A percentile compares a stretch with the other conserved stretches of the same genome.
These are phyloP conservation scores for Acromyrmex echinatior DNA, from an alignment of 1,140 invertebrate genomes.

Conservation along the genomic window DNA sequence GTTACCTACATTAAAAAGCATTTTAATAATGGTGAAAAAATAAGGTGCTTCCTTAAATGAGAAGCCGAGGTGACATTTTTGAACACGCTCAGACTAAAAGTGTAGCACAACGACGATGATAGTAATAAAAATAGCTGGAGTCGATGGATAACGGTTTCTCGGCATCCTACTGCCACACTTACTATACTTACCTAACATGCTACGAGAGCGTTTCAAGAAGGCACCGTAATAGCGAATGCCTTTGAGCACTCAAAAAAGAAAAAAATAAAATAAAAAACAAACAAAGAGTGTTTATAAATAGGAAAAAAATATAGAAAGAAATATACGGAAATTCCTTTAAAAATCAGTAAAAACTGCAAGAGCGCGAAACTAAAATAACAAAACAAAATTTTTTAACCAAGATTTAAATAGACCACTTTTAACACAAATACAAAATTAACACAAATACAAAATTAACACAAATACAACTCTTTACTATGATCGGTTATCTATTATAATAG, in stretches of 20 bases:
- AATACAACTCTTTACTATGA: too few species aligned
- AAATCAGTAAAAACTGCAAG: neutral
- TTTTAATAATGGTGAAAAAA: conserved; percentile 44
- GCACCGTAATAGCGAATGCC: neutral
- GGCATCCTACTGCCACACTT: conserved; percentile 85
- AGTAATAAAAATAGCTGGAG: conserved; percentile 81
- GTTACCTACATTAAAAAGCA: neutral
- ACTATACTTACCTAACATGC: conserved; percentile 65
- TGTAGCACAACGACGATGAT: conserved; percentile 76
- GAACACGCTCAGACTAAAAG: conserved; percentile 49
- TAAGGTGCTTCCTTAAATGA: conserved; percentile 1
- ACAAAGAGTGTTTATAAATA: neutral
- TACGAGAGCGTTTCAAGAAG: conserved; percentile 59
- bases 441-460: too few species aligned
- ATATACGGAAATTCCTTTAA: neutral
- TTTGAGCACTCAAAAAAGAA: neutral
- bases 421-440: too few species aligned
- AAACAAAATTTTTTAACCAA: too few species aligned
- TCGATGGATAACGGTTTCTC: conserved; percentile 81
- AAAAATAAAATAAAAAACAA: neutral
- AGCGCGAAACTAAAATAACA: neutral
- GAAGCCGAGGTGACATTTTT: conserved; percentile 50
- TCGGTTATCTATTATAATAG: too few species aligned
- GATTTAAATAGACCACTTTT: too few species aligned
- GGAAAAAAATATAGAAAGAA: neutral